These are phyloP conservation scores for Cosmopolites sordidus DNA, from an alignment of 2,888 invertebrate species.

Conservation along the genomic window DNA sequence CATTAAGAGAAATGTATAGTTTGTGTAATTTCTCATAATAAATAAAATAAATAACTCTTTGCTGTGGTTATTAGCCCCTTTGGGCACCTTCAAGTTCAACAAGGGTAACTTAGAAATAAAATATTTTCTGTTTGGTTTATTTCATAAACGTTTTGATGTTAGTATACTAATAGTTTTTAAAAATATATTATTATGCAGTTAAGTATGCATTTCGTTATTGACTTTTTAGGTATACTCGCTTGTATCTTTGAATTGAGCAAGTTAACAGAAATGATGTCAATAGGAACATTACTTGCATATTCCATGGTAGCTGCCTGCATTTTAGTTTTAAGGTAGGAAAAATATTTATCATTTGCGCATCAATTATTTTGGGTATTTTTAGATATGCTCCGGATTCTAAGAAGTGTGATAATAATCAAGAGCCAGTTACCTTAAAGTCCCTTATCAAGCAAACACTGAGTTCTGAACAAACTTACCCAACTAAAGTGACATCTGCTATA, in stretches of 20 bases:
- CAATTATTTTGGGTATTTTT: too few species aligned
- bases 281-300: slow-evolving; percentile 81
- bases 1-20: not conserved
- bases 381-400: slow-evolving; percentile 49
- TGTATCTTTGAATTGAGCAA: slow-evolving; percentile 78
- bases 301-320: slow-evolving; percentile 87
- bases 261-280: slow-evolving; percentile 87
- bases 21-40: not conserved
- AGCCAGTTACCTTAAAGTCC: slow-evolving; percentile 33
- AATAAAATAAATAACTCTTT: too few species aligned
- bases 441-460: slow-evolving; percentile 50
- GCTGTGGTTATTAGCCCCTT: too few species aligned
- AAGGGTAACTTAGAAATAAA: too few species aligned
- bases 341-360: too few species aligned
- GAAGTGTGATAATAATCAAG: slow-evolving; percentile 34
- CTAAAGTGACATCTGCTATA: slow-evolving; percentile 48
- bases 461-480: slow-evolving; percentile 46
- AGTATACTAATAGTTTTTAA: too few species aligned
- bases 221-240: slow-evolving; percentile 66
- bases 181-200: too few species aligned
- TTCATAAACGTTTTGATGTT: too few species aligned
- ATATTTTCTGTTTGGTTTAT: too few species aligned
- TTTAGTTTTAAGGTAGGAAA: slow-evolving; percentile 66
- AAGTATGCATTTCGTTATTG: not conserved
- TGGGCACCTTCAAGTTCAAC: too few species aligned